Percentiles rank a stretch among this genome's conserved stretches.
Evolutionary conservation across 1,140 invertebrate species (phyloP).

Genomic region (Drosophila persimilis): DNA sequence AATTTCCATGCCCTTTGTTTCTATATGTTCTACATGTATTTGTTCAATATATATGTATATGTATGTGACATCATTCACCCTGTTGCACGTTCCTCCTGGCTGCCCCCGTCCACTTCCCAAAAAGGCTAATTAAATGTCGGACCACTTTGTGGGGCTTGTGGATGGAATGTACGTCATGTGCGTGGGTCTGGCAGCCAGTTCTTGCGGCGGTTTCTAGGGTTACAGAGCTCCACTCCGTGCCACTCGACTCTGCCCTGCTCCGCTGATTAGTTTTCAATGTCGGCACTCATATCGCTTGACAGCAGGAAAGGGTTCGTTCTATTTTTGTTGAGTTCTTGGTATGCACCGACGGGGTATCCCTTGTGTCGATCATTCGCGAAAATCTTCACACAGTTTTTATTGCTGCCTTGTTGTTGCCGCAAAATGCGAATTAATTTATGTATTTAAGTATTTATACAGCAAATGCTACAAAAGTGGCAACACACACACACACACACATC

Average conservation of each 20-base stretch:
- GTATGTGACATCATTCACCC: conserved; percentile 49
- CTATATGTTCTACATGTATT: conserved; percentile 5
- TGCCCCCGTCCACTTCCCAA: not conserved
- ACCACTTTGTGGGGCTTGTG: conserved; percentile 25
- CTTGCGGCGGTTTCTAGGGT: conserved; percentile 29
- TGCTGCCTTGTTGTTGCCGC: conserved; percentile 7
- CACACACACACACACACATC: conserved; percentile 15
- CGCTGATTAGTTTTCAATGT: conserved; percentile 20
- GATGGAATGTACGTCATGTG: conserved; percentile 44
- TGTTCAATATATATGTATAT: not conserved
- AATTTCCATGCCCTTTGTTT: conserved; percentile 39
- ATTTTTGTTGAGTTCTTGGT: too few species aligned
- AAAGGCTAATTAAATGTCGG: conserved; percentile 66
- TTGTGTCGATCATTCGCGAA: too few species aligned
- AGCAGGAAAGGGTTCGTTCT: not conserved
- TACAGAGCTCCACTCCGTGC: conserved; percentile 1
- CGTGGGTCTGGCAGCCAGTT: conserved; percentile 20
- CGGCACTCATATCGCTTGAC: conserved; percentile 30
- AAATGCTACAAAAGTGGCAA: conserved; percentile 15
- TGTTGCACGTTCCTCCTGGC: conserved; percentile 29
- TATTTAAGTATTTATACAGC: conserved; percentile 63
- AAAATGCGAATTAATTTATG: conserved; percentile 72
- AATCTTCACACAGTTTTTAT: not conserved
- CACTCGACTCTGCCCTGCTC: not conserved
- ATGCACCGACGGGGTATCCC: too few species aligned